phyloP scores from a whole-genome alignment of 2,113 vertebrate species.

The Stegostoma tigrinum region DNA sequence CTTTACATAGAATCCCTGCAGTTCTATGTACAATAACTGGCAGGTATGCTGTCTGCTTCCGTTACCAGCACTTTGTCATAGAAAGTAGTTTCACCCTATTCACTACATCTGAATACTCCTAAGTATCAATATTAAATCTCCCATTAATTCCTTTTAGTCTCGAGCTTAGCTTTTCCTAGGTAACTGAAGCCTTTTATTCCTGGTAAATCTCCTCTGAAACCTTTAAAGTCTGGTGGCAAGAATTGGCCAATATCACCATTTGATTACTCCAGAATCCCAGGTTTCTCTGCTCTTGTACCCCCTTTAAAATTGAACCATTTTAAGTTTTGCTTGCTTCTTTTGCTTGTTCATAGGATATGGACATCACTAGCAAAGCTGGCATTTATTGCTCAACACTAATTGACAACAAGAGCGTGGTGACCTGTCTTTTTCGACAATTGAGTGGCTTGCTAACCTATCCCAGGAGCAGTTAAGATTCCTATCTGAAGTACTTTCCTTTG shows the following conservation, averaged over 20 bases:
- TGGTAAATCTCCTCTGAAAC: background rate
- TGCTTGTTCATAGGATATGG: background rate
- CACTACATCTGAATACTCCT: too few species aligned
- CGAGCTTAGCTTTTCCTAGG: background rate
- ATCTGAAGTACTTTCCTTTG: background rate
- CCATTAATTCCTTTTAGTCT: background rate
- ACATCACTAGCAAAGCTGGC: background rate
- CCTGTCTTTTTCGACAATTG: background rate
- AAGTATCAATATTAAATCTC: background rate
- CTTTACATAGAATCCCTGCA: background rate
- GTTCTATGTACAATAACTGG: background rate
- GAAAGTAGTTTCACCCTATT: background rate
- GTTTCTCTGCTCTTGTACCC: too few species aligned
- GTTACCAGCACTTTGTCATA: background rate
- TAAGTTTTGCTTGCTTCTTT: background rate
- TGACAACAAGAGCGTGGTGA: too few species aligned
- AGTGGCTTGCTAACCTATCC: background rate
- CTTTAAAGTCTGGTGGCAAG: background rate
- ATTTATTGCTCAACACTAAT: too few species aligned
- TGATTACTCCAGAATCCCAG: background rate
- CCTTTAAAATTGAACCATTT: background rate
- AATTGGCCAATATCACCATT: background rate
- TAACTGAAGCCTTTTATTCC: background rate
- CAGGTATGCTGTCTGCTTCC: background rate
- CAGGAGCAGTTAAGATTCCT: background rate